These are phyloP conservation scores for Gymnopithys bicolor DNA, from an alignment of 2,797 vertebrate genomes.

Conservation along the genomic window DNA sequence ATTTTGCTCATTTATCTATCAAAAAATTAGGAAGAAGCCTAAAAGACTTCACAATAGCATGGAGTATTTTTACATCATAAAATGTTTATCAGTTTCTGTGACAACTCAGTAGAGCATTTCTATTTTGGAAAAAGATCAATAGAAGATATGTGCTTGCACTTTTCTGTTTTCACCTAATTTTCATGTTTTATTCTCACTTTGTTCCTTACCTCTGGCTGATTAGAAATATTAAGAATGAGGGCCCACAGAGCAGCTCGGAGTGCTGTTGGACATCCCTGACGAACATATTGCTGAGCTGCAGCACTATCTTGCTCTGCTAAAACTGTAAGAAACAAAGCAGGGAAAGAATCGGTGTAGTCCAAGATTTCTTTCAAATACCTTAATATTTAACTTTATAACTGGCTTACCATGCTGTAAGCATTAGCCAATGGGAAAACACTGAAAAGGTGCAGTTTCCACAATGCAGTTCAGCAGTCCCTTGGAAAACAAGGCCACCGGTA, in stretches of 20 bases:
- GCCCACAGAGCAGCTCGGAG: conserved; percentile 93
- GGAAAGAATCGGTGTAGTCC: not conserved
- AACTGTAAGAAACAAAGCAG: conserved; percentile 77
- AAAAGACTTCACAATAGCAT: not conserved
- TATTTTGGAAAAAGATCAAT: not conserved
- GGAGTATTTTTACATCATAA: not conserved
- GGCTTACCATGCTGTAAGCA: not conserved
- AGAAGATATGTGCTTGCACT: not conserved
- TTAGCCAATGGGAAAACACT: not conserved
- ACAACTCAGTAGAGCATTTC: not conserved
- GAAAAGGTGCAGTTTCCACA: not conserved
- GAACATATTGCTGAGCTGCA: conserved; percentile 93
- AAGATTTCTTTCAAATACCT: not conserved
- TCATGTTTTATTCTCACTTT: not conserved
- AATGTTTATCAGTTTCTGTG: not conserved
- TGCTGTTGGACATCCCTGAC: conserved; percentile 92
- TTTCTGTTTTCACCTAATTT: not conserved
- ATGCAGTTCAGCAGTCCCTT: not conserved
- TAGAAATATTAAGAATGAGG: conserved; percentile 91
- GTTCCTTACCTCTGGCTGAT: conserved; percentile 89
- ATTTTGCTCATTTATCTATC: not conserved
- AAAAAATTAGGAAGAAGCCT: not conserved
- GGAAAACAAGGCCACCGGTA: not conserved
- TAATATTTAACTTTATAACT: not conserved
- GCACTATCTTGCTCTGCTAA: conserved; percentile 90